Conservation (phyloP, 2,888 invertebrate species). For the Stenotaenia linearis region DNA sequence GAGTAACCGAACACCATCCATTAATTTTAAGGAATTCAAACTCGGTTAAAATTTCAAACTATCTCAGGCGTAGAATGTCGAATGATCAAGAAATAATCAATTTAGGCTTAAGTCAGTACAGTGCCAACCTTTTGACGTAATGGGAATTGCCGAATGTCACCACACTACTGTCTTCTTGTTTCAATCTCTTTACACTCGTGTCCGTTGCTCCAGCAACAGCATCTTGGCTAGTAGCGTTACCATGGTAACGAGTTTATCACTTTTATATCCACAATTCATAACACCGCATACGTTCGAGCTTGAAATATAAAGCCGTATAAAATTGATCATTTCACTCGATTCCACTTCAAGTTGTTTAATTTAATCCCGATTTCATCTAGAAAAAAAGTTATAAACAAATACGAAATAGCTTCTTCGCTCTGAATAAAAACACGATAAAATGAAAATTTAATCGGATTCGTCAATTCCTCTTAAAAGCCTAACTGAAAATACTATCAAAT, state of each 20-base stretch:
- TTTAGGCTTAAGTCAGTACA: not conserved
- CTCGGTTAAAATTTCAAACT: not conserved
- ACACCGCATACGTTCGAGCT: not conserved
- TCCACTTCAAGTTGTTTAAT: not conserved
- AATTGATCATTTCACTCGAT: not conserved
- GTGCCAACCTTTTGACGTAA: not conserved
- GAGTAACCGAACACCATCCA: not conserved
- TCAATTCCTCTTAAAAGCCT: no score
- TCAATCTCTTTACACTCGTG: not conserved
- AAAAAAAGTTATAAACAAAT: not conserved
- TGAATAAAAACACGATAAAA: not conserved
- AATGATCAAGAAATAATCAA: not conserved
- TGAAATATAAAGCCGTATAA: not conserved
- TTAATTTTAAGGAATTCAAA: not conserved
- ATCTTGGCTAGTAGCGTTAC: not conserved
- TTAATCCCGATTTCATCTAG: not conserved
- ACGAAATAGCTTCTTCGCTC: not conserved
- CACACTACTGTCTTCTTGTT: not conserved
- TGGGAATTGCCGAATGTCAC: not conserved
- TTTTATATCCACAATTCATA: not conserved
- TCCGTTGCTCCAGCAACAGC: not conserved
- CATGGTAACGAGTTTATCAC: not conserved
- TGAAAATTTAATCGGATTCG: not conserved
- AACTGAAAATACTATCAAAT: no score
- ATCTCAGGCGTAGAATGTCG: no score